Evolutionary conservation across 2,113 vertebrate species (phyloP).

Genomic region (Misgurnus anguillicaudatus): DNA sequence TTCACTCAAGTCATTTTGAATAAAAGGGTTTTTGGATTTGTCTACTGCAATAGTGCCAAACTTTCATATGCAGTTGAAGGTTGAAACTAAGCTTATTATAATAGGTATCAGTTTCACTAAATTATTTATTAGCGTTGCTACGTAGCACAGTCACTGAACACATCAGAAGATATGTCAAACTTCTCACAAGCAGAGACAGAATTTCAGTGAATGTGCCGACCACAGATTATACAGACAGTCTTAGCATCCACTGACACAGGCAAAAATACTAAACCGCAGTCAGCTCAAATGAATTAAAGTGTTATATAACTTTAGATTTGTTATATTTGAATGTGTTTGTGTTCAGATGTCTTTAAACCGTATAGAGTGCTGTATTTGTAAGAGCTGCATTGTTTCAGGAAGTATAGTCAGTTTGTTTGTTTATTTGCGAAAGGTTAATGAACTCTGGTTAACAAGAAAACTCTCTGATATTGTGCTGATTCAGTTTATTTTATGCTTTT

Average conservation of each 20-base stretch:
- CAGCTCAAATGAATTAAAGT: slow-evolving; percentile 1
- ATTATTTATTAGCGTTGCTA: slow-evolving; percentile 35
- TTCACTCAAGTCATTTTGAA: too few relatives aligned
- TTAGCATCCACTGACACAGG: neutral
- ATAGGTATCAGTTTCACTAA: slow-evolving; percentile 42
- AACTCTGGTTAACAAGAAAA: too few relatives aligned
- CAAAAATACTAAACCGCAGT: slow-evolving; percentile 5
- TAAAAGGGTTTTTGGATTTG: too few relatives aligned
- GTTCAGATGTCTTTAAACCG: neutral
- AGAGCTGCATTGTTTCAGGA: too few relatives aligned
- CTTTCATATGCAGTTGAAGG: slow-evolving; percentile 4
- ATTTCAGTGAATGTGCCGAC: slow-evolving; percentile 9
- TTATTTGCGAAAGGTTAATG: too few relatives aligned
- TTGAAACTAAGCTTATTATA: slow-evolving; percentile 1
- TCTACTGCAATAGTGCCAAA: neutral
- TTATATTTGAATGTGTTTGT: neutral
- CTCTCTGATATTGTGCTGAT: too few relatives aligned
- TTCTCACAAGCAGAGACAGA: slow-evolving; percentile 12
- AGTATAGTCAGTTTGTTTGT: too few relatives aligned
- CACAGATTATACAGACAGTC: slow-evolving; percentile 12
- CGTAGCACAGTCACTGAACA: neutral
- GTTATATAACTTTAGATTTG: slow-evolving; percentile 1
- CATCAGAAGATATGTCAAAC: slow-evolving; percentile 16
- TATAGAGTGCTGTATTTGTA: neutral
- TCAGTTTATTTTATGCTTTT: too few relatives aligned